phyloP scores from a whole-genome alignment of 2,888 invertebrate genomes.

The Omphaloscelis lunosa region DNA sequence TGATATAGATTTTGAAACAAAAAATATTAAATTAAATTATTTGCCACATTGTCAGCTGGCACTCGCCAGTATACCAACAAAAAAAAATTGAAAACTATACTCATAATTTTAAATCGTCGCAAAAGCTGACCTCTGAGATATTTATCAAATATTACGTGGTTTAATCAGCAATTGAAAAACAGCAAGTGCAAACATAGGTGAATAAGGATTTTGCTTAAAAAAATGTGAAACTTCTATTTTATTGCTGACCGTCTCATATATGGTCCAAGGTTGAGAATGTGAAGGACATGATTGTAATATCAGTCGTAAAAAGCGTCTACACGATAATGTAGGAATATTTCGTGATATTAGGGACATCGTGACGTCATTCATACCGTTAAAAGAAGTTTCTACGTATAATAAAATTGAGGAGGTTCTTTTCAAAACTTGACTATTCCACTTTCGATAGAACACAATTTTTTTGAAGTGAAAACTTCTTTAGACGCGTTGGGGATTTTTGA shows the following conservation, averaged over 20 bases:
- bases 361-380: conserved; percentile 8
- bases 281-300: conserved; percentile 31
- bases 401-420: too few species aligned
- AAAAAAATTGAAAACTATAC: not conserved
- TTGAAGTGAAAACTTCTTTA: too few species aligned
- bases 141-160: too few species aligned
- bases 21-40: not conserved
- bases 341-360: not conserved
- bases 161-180: not conserved
- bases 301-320: conserved; percentile 40
- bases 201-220: not conserved
- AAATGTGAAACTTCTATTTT: not conserved
- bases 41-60: too few species aligned
- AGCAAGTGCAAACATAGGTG: not conserved
- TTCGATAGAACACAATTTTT: too few species aligned
- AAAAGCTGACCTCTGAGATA: too few species aligned
- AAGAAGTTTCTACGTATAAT: not conserved
- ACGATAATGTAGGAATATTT: conserved; percentile 27
- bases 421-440: too few species aligned
- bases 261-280: conserved; percentile 22
- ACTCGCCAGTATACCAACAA: not conserved
- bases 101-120: too few species aligned
- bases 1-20: too few species aligned
- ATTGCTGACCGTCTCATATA: conserved; percentile 31
- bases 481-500: too few species aligned